Percentiles rank a stretch among this genome's conserved stretches.
Conservation (phyloP, 2,113 vertebrate genomes). For the Pogonocichla stellata region DNA sequence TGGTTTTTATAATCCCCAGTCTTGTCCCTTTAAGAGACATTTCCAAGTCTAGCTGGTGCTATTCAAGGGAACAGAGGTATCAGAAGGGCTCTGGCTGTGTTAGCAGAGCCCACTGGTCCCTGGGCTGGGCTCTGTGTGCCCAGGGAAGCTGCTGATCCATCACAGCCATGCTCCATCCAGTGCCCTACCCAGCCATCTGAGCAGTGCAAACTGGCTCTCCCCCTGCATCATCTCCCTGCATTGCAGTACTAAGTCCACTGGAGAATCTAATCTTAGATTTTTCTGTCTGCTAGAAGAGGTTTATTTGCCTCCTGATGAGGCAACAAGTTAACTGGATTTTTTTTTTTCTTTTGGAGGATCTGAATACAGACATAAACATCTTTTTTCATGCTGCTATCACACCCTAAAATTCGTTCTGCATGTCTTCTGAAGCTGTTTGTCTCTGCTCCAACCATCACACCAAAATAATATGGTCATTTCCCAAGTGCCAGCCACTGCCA, state of each 20-base stretch:
- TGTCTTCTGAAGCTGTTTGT: not conserved
- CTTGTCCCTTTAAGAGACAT: not conserved
- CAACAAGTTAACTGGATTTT: not conserved
- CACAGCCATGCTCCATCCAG: fast-evolving
- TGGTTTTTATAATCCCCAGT: not conserved
- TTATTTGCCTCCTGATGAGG: not conserved
- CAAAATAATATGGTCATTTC: not conserved
- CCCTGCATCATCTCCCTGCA: too few species aligned
- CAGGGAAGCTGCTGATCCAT: not conserved
- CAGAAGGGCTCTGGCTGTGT: not conserved
- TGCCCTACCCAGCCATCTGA: fast-evolving
- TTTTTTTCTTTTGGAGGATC: not conserved
- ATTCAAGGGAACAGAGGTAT: fast-evolving
- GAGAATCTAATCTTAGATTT: not conserved
- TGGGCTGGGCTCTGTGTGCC: not conserved
- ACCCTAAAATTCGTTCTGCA: fast-evolving
- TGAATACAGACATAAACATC: not conserved
- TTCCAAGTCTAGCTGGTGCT: not conserved
- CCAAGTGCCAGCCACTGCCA: not conserved
- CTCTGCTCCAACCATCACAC: not conserved
- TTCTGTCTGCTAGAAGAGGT: not conserved
- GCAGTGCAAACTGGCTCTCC: not conserved
- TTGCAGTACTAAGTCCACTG: not conserved
- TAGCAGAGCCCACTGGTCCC: fast-evolving
- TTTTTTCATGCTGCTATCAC: not conserved